Percentiles rank a stretch among this genome's conserved stretches.
These are phyloP conservation scores for Spheniscus humboldti DNA, from an alignment of 2,797 vertebrate species.

Conservation along the genomic window DNA sequence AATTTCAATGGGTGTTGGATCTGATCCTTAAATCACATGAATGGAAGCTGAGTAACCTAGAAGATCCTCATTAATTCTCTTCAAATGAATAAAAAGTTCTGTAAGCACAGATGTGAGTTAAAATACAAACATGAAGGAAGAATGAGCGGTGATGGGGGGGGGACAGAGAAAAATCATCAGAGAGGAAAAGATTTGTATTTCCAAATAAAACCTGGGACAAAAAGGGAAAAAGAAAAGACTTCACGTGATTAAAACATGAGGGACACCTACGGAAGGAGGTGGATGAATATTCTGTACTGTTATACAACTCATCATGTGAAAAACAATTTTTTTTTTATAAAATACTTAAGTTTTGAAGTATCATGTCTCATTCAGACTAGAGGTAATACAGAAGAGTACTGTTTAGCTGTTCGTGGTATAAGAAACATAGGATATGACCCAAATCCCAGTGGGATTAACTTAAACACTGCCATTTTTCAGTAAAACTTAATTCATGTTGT, in stretches of 20 bases:
- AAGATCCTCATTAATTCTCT: neutral
- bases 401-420: neutral
- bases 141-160: too few species aligned
- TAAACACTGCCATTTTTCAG: neutral
- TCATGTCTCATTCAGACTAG: neutral
- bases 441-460: neutral
- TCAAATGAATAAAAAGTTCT: neutral
- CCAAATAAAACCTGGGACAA: neutral
- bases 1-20: neutral
- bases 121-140: neutral
- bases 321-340: neutral
- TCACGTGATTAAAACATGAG: neutral
- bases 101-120: neutral
- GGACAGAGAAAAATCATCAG: neutral
- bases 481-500: neutral
- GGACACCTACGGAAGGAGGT: neutral
- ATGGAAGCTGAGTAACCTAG: neutral
- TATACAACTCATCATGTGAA: neutral
- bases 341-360: neutral
- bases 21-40: neutral
- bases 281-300: neutral
- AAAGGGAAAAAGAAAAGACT: neutral
- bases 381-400: neutral
- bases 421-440: neutral
- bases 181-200: neutral